phyloP scores from a whole-genome alignment of 2,888 invertebrate species.

The Hirtodrosophila confusa region DNA sequence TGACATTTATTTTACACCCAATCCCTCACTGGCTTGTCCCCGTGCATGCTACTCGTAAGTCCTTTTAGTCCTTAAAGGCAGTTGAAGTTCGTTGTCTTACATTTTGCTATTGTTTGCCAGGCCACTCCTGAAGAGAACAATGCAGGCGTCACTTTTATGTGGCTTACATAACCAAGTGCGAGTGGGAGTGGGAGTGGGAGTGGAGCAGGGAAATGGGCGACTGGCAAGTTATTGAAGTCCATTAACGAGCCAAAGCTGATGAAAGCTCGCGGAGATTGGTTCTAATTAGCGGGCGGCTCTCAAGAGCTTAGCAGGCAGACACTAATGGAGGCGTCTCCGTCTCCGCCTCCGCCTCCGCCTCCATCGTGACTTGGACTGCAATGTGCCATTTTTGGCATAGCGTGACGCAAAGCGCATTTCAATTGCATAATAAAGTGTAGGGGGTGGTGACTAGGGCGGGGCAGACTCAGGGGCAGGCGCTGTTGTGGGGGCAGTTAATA shows the following conservation, averaged over 20 bases:
- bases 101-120: conserved; percentile 22
- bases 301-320: conserved; percentile 50
- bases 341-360: not conserved
- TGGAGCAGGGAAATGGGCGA: conserved; percentile 1
- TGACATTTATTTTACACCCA: too few species aligned
- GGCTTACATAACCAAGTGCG: conserved; percentile 58
- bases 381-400: conserved; percentile 70
- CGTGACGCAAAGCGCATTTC: conserved; percentile 48
- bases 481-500: conserved; percentile 2
- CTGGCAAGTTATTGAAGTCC: conserved; percentile 59
- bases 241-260: conserved; percentile 51
- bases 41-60: too few species aligned
- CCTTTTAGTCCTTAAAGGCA: not conserved
- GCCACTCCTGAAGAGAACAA: conserved; percentile 21
- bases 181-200: too few species aligned
- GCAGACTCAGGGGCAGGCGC: not conserved
- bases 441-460: not conserved
- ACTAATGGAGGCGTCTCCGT: conserved; percentile 64
- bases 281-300: conserved; percentile 57
- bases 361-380: conserved; percentile 8
- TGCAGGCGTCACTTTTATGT: conserved; percentile 29
- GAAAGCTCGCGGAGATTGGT: conserved; percentile 34
- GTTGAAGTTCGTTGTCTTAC: conserved; percentile 23
- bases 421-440: conserved; percentile 60
- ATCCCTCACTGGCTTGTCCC: too few species aligned